Evolutionary conservation across 2,797 vertebrate genomes (phyloP).

Genomic region (Acanthis flammea): DNA sequence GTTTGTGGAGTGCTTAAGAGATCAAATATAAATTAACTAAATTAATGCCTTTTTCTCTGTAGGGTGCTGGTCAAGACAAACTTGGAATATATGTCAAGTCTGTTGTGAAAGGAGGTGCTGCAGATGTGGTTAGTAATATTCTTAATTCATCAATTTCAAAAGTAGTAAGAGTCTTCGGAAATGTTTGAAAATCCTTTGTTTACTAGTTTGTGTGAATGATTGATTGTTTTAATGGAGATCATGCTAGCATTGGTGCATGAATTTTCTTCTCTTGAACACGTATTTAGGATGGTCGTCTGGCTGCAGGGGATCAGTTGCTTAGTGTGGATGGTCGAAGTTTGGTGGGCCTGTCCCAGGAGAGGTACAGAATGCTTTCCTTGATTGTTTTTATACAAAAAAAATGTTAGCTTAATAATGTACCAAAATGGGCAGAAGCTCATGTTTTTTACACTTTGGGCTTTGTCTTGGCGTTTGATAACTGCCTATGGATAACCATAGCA

Average conservation of each 20-base stretch:
- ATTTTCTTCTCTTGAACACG: background rate
- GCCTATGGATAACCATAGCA: background rate
- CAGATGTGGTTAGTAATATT: slow-evolving; percentile 87
- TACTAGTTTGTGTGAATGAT: background rate
- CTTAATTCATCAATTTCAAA: background rate
- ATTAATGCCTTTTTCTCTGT: slow-evolving; percentile 31
- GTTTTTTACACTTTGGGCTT: background rate
- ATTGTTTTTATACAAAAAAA: background rate
- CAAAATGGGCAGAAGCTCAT: fast-evolving
- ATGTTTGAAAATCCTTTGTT: background rate
- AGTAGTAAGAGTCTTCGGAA: background rate
- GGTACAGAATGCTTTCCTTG: slow-evolving; percentile 70
- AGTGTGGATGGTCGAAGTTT: slow-evolving; percentile 97
- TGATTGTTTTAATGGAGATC: background rate
- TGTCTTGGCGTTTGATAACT: background rate
- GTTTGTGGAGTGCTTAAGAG: background rate
- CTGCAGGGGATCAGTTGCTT: slow-evolving; percentile 94
- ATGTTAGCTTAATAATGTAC: background rate
- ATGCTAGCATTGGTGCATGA: background rate
- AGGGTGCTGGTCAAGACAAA: slow-evolving; percentile 98
- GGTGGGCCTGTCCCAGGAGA: slow-evolving; percentile 96
- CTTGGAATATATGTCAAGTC: slow-evolving; percentile 98
- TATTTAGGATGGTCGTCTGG: slow-evolving; percentile 90
- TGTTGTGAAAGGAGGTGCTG: slow-evolving; percentile 96
- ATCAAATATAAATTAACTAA: background rate